Evolutionary conservation across 2,797 vertebrate species (phyloP), one percentile per base, ranked within the genome.

Genomic region (Sebastiscus albofasciatus): DNA sequence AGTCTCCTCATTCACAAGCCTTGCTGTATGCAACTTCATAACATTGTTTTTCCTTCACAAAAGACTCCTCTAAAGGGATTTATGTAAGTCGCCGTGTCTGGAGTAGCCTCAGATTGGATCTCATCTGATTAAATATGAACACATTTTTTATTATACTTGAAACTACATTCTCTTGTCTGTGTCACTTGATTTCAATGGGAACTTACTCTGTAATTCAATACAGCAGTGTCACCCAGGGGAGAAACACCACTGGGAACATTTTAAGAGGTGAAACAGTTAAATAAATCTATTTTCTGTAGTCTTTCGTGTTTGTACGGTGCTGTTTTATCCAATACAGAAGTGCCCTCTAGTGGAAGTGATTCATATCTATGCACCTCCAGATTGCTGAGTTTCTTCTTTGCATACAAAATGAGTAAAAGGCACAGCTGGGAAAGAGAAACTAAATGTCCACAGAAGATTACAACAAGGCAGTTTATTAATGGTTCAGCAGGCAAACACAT

Each of bases 41-140:
- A 27, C 16, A 65, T 46, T 46, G 42, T 56, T 34, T 60, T 36
- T 66, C n/a, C 5, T 16, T 74, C 42, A 61, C 59, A 62, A 58
- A 69, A 67, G 27, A 69, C 13, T 73, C 31, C 33, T 52, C 67
- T 69, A 39, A 66, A 75, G 72, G 36, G 42, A 62, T 70, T 89
- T 77, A 34, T 82, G 24, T 75, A 80, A 70, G 59, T 71, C 67
- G 13, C 11, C 1, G 1, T 69, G 52, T 59, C 59, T 66, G 60
- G 46, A 65, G 20, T 67, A 31, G 22, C 73, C 67, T 80, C 20
- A 34, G 20, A 74, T 76, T 72, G 27, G 27, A 82, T 70, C 22
- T 22, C 60, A 58, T 34, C 42, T 55, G 59, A 81, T 86, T 79
- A 78, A 83, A 80, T 86, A 81, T 80, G 42, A 79, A 86, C 49